A percentile compares a stretch with the other conserved stretches of the same genome.
These are phyloP conservation scores for Paratrypauchen microcephalus DNA, from an alignment of 2,797 vertebrate genomes.

Conservation along the genomic window DNA sequence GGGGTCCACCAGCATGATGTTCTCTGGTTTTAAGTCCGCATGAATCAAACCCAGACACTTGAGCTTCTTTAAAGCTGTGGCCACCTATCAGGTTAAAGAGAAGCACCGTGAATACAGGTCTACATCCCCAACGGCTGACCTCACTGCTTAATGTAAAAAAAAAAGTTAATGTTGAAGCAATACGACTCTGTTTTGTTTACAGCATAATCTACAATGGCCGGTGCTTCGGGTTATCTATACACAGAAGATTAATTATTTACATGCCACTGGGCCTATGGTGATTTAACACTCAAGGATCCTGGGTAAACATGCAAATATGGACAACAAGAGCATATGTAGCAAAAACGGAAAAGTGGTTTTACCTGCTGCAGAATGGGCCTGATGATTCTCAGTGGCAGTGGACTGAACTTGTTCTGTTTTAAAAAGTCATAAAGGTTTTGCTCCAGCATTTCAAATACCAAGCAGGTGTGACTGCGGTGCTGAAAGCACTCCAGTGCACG, in stretches of 20 bases:
- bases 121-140: neutral
- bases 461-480: constrained; percentile 92
- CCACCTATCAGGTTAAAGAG: constrained; percentile 70
- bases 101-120: neutral
- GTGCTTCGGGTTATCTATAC: neutral
- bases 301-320: neutral
- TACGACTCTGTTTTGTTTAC: constrained; percentile 1
- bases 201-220: neutral
- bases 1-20: constrained; percentile 98
- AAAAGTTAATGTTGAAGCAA: neutral
- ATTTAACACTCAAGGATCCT: neutral
- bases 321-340: neutral
- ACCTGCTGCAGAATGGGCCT: constrained; percentile 92
- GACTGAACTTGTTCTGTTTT: constrained; percentile 98
- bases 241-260: neutral
- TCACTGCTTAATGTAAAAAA: neutral
- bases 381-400: constrained; percentile 94
- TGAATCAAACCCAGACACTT: constrained; percentile 98
- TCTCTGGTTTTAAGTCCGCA: constrained; percentile 97
- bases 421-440: constrained; percentile 98
- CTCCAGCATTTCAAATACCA: constrained; percentile 98
- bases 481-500: constrained; percentile 96
- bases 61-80: constrained; percentile 93
- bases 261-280: neutral
- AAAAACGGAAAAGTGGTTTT: constrained; percentile 2